phyloP scores from a whole-genome alignment of 2,888 invertebrate species.

The Pycnomerus fuliginosus region DNA sequence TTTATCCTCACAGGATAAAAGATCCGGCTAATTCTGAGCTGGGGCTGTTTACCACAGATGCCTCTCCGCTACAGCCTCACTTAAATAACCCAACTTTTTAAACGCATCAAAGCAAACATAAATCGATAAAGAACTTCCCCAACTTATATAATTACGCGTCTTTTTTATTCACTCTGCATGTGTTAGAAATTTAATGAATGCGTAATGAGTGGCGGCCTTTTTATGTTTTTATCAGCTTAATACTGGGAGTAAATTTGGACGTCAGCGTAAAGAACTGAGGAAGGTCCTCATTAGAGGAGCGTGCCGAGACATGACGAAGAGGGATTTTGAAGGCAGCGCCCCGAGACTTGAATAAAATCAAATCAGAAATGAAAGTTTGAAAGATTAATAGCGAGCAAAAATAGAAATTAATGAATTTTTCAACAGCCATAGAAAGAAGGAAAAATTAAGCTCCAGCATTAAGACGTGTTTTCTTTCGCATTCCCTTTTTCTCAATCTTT shows the following conservation, averaged over 20 bases:
- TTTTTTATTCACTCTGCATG: too few species aligned
- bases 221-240: too few species aligned
- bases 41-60: conserved; percentile 19
- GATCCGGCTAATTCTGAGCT: conserved; percentile 37
- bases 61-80: conserved; percentile 7
- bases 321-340: conserved; percentile 41
- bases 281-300: conserved; percentile 38
- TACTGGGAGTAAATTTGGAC: too few species aligned
- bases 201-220: too few species aligned
- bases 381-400: conserved; percentile 42
- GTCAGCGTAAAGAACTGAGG: conserved; percentile 7
- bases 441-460: conserved; percentile 28
- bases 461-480: conserved; percentile 23
- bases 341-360: conserved; percentile 24
- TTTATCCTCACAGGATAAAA: conserved; percentile 45
- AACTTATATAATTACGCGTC: too few species aligned
- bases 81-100: conserved; percentile 23
- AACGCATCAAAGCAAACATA: conserved; percentile 27
- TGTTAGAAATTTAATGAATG: too few species aligned
- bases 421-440: conserved; percentile 28
- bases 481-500: conserved; percentile 23
- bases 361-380: conserved; percentile 42
- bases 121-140: too few species aligned
- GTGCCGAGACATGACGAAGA: conserved; percentile 46
- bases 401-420: conserved; percentile 45